Evolutionary conservation across 2,888 invertebrate species (phyloP), one percentile per base, ranked within the genome.

Genomic region (Erebia epiphron): DNA sequence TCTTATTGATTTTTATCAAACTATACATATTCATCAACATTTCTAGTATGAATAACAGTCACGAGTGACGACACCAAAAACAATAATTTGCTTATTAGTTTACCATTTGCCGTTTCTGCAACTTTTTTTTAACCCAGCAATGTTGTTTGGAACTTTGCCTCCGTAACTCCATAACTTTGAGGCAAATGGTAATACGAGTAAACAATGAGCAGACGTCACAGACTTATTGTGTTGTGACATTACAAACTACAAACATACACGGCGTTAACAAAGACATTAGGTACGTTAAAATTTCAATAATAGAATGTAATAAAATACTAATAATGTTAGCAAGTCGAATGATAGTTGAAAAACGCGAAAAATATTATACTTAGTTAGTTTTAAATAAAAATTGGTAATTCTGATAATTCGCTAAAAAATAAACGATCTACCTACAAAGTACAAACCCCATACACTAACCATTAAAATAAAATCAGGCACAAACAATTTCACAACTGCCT

Each of bases 191-290:
- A 70, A 68, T 70, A 68, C 57, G 67, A 68, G 73, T 66, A 70
- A 74, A 74, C 72, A 72, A 74, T 72, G 35, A 60, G 50, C 57
- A 21, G 69, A 72, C 73, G 69, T 74, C 72, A 73, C 11, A 13
- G 13, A 52, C 35, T 69, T 43, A 73, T 70, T 72, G 73, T 73
- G 66, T 72, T 57, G 63, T 26, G 26, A 26, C 2, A 3, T 26
- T 26, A 35, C 35, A 35, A n/a, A n/a, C 7, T n/a, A 16, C 9
- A 52, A n/a, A 52, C 52, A 52, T 16, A 52, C 52, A 50, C 16
- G 35, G 7, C 35, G 35, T 35, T 35, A 35, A 35, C 35, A 35
- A 35, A 7, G 35, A 35, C 35, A 26, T n/a, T n/a, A n/a, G n/a
- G 0, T 35, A 7, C 35, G 35, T 35, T 7, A 35, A 35, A 35